These are phyloP conservation scores for Leptodactylus fuscus DNA, from an alignment of 2,113 vertebrate genomes.

Conservation along the genomic window DNA sequence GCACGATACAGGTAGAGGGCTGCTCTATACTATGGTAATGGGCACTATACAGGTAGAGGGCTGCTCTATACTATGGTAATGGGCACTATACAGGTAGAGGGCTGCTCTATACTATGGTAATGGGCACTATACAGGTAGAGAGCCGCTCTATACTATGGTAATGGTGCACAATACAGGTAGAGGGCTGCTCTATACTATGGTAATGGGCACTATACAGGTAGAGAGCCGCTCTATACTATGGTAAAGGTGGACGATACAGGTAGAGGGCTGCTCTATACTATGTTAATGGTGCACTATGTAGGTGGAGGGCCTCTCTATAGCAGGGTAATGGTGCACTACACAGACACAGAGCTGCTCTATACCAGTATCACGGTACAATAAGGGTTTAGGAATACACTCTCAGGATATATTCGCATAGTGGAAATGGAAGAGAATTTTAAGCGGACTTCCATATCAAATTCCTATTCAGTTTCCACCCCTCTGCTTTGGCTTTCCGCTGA, in stretches of 20 bases:
- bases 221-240: not conserved
- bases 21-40: not conserved
- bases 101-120: not conserved
- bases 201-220: not conserved
- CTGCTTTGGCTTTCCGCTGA: too few relatives aligned
- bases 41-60: not conserved
- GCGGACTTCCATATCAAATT: too few relatives aligned
- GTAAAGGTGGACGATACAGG: not conserved
- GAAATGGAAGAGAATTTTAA: too few relatives aligned
- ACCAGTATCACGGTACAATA: not conserved
- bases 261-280: not conserved
- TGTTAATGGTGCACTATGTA: too few relatives aligned
- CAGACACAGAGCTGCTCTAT: not conserved
- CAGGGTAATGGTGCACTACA: too few relatives aligned
- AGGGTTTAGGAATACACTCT: too few relatives aligned
- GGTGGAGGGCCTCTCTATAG: too few relatives aligned
- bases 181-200: too few relatives aligned
- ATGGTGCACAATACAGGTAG: too few relatives aligned
- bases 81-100: too few relatives aligned
- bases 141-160: not conserved
- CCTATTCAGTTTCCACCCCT: too few relatives aligned
- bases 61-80: not conserved
- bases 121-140: not conserved
- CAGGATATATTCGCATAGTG: too few relatives aligned
- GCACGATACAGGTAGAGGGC: not conserved